Base-by-base conservation (phyloP, 2,888 invertebrate genomes). In the Capitulum mitella region DNA sequence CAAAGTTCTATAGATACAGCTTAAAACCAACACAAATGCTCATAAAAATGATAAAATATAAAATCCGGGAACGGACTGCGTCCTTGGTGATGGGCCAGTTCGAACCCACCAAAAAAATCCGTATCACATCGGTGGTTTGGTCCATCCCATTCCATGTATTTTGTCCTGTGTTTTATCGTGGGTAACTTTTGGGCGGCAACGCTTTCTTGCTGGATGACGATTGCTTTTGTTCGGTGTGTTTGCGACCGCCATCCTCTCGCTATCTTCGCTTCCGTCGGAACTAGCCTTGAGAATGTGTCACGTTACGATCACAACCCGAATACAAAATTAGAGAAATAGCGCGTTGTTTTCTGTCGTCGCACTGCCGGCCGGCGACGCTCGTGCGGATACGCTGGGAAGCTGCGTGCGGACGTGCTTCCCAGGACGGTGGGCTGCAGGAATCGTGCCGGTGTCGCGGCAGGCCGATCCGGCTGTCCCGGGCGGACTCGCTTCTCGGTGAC, bases 71-170 rank as follows among this genome's bases (percentile, higher is more conserved):
- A 16, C 16, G 32, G n/a, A 3, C 3, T 29, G 6, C 10, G 8
- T 14, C 61, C 32, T 12, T 22, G 61, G 61, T 32, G 32, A 61
- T 61, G 61, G 32, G 29, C 16, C 61, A 12, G 12, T 16, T 16
- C 3, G 32, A 16, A 16, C 61, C 61, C 10, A 16, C 32, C 22
- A 32, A 61, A 61, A 61, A 61, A 32, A 61, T 61, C 32, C 14
- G 58, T 61, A 61, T 61, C 29, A 61, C 32, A 61, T 61, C 32
- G 61, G 61, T 32, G 61, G n/a, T 61, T 29, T 61, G 61, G 61
- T 61, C 32, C 61, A 61, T 61, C 61, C 61, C 61, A 61, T 61
- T 61, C 61, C 61, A 61, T 61, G 16, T 61, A 32, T n/a, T 61
- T 61, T 61, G 32, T 14, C 32, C 12, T 61, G 61, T 61, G 29